phyloP scores from a whole-genome alignment of 2,888 invertebrate species.

The Hydraecia micacea region DNA sequence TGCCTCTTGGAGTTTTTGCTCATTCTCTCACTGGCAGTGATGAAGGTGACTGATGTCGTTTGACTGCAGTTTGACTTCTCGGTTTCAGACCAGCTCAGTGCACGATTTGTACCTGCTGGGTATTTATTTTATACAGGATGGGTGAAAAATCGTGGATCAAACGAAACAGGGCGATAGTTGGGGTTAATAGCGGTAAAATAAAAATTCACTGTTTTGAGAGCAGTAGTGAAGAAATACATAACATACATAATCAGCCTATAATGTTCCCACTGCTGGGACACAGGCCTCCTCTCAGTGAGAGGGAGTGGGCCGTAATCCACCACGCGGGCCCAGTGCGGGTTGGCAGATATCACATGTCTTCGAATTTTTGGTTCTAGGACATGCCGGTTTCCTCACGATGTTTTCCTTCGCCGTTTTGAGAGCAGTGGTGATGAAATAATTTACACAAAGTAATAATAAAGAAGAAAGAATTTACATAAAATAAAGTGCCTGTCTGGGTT shows the following conservation, averaged over 20 bases:
- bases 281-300: neutral
- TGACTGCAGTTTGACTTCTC: conserved; percentile 85
- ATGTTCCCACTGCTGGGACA: neutral
- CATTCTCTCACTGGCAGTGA: conserved; percentile 92
- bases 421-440: too few relatives aligned
- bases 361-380: neutral
- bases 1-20: conserved; percentile 91
- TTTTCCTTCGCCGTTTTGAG: neutral
- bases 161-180: too few relatives aligned
- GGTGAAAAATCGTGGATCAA: too few relatives aligned
- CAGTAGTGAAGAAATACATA: too few relatives aligned
- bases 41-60: conserved; percentile 91
- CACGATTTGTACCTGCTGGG: conserved; percentile 66
- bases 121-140: neutral
- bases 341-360: neutral
- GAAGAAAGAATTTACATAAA: neutral
- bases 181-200: too few relatives aligned
- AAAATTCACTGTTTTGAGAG: too few relatives aligned
- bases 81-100: conserved; percentile 78
- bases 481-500: neutral
- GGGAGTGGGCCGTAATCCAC: neutral
- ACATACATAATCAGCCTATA: neutral
- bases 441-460: too few relatives aligned
- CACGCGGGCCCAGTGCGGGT: neutral
- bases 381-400: too few relatives aligned